Evolutionary conservation across 2,113 vertebrate species (phyloP), one percentile per base, ranked within the genome.

Genomic region (Crotalus helleri): DNA sequence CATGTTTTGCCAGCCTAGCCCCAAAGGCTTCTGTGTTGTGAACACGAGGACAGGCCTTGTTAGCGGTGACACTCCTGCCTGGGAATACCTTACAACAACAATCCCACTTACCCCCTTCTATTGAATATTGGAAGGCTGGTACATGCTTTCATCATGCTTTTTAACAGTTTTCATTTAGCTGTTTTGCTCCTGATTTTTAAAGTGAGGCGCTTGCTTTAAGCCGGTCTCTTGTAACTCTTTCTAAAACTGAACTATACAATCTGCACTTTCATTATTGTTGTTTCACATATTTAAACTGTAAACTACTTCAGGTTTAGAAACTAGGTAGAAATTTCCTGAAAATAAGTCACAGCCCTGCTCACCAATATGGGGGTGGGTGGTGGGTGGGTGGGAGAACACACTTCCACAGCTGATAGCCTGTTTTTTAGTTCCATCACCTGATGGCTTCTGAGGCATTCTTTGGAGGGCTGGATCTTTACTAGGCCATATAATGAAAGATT

Each of bases 401-500:
- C 10, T 85, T 90, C 26, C 29, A 51, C 49, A 90, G n/a, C 3
- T 46, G 19, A 24, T 0, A 44, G 74, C 33, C 9, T 81, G 33
- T 81, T 81, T 39, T 74, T 81, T 29, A 55, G 46, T 2, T 10
- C 0, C 21, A 44, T 23, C 21, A 2, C 39, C 59, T 85, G 29
- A 13, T 5, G 4, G 21, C 21, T 86, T 85, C 46, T 29, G 17
- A 24, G 59, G 8, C 44, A 39, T 53, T 51, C 44, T 85, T 29
- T 19, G 87, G 23, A 74, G 23, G 87, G 51, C 23, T 49, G 39
- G 51, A 94, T 58, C 39, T 44, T 33, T 21, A 55, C 51, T 46
- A 54, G 33, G 87, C 8, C 51, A 19, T 81, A 61, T 5, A 33
- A 57, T 26, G 81, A 94, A 95, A 96, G 94, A 96, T 96, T 96